phyloP scores from a whole-genome alignment of 2,888 invertebrate genomes.

The Chrysotoxum bicinctum region DNA sequence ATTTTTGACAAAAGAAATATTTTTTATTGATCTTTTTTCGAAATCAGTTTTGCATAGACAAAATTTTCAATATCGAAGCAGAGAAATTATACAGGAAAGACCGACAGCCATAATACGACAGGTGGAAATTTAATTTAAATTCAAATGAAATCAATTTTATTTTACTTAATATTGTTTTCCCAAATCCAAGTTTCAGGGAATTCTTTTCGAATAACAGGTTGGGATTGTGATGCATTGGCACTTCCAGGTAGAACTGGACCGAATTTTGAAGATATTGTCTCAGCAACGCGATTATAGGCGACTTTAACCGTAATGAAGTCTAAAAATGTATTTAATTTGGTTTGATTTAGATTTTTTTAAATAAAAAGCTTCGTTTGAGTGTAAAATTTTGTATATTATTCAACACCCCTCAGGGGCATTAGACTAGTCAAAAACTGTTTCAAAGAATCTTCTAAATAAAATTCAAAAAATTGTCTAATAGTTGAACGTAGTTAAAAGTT shows the following conservation, averaged over 20 bases:
- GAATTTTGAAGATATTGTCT: not conserved
- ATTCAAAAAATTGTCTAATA: too few relatives aligned
- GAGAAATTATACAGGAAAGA: not conserved
- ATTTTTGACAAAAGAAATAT: slow-evolving; percentile 51
- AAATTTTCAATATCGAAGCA: not conserved
- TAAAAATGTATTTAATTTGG: too few relatives aligned
- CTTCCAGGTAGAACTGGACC: not conserved
- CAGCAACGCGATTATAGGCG: too few relatives aligned
- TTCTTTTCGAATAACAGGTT: slow-evolving; percentile 82
- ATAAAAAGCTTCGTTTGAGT: too few relatives aligned
- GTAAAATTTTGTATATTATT: too few relatives aligned
- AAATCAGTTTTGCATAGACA: not conserved
- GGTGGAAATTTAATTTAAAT: not conserved
- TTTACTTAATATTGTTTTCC: slow-evolving; percentile 77
- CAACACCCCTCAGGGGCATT: too few relatives aligned
- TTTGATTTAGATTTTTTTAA: too few relatives aligned
- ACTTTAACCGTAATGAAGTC: too few relatives aligned
- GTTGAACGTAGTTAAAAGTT: too few relatives aligned
- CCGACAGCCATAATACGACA: not conserved
- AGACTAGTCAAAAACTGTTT: too few relatives aligned
- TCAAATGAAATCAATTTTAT: not conserved
- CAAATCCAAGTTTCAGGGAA: slow-evolving; percentile 89
- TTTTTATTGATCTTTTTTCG: not conserved
- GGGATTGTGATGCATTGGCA: not conserved
- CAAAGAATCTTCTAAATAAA: too few relatives aligned